These are phyloP conservation scores for Callaeas wilsoni DNA, from an alignment of 2,113 vertebrate genomes.

Conservation along the genomic window DNA sequence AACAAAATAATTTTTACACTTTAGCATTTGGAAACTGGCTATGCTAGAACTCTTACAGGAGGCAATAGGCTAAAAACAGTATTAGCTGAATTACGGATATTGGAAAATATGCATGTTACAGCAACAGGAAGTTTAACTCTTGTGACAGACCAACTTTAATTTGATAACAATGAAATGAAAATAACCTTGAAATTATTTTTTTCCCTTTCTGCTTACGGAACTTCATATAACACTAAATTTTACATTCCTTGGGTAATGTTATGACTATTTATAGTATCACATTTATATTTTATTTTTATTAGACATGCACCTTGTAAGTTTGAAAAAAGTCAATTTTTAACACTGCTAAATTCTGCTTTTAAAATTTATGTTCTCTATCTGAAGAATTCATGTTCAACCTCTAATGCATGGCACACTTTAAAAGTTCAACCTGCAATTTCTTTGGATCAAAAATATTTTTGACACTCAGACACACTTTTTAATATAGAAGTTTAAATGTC, in stretches of 20 bases:
- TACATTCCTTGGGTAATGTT: background rate
- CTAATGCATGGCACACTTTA: background rate
- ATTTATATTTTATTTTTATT: background rate
- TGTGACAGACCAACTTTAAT: background rate
- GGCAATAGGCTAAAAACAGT: background rate
- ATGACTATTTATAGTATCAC: background rate
- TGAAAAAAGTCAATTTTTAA: background rate
- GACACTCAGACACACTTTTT: background rate
- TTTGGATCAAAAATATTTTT: background rate
- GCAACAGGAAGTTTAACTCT: background rate
- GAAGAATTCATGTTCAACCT: background rate
- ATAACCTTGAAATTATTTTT: background rate
- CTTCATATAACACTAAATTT: background rate
- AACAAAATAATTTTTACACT: background rate
- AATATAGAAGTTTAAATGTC: background rate
- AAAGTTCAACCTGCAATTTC: background rate
- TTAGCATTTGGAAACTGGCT: background rate
- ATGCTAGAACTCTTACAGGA: background rate
- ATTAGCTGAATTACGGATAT: background rate
- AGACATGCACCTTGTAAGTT: background rate
- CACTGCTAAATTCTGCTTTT: background rate
- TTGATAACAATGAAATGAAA: background rate
- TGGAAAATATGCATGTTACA: background rate
- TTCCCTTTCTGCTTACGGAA: background rate
- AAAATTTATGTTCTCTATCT: background rate